phyloP scores from a whole-genome alignment of 2,797 vertebrate species.

The Gorsachius magnificus region DNA sequence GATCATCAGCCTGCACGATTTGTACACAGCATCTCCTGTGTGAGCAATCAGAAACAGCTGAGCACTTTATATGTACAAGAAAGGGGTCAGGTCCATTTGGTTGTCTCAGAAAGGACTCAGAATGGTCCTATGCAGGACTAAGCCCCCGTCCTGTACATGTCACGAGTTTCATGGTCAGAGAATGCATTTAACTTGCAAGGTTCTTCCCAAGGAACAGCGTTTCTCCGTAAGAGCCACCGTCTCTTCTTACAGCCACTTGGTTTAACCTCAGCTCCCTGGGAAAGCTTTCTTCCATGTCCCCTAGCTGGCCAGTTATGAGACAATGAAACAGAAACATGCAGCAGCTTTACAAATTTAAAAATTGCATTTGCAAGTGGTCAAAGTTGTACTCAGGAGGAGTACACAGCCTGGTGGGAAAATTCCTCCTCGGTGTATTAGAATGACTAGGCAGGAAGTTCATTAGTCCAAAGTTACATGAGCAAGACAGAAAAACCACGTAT shows the following conservation, averaged over 20 bases:
- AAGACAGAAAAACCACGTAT: neutral
- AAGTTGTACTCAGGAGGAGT: neutral
- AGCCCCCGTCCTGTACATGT: neutral
- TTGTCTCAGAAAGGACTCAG: neutral
- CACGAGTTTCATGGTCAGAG: neutral
- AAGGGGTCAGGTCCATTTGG: neutral
- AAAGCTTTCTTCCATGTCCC: neutral
- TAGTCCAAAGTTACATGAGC: neutral
- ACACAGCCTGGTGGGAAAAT: neutral
- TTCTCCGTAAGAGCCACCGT: neutral
- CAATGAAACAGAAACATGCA: neutral
- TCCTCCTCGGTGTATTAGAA: neutral
- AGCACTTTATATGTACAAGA: neutral
- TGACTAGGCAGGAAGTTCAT: conserved; percentile 44
- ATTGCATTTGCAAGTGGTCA: neutral
- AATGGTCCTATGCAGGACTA: neutral
- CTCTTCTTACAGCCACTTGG: neutral
- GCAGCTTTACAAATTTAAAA: neutral
- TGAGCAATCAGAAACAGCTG: neutral
- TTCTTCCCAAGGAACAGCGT: neutral
- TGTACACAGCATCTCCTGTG: neutral
- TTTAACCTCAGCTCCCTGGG: neutral
- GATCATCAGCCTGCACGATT: neutral
- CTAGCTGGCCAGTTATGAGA: neutral
- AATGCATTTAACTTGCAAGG: neutral